Base-by-base conservation (phyloP, 2,888 invertebrate species). In the Melinopterus prodromus region DNA sequence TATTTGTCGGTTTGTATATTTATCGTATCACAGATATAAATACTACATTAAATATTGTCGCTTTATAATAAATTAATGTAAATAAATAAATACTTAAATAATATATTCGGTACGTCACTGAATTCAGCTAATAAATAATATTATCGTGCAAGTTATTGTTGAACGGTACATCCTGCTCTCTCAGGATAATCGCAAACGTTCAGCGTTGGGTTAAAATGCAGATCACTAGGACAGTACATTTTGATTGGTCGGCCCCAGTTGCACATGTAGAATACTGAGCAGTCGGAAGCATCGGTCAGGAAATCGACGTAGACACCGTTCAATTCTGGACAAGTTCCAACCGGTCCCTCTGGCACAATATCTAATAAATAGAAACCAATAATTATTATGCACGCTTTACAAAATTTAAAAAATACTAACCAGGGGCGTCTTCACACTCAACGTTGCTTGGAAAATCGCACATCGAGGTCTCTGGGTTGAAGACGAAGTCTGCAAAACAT, bases 101-200 rank as follows among this genome's bases (percentile, higher is more conserved):
- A 53, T 53, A 53, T 1, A 53, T 53, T 53, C 53, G 53, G 5
- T 53, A 2, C 53, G 1, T 12, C 53, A 12, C 5, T 12, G 53
- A 53, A 2, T 26, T 53, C 2, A 53, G 53, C 53, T 9, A 53
- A 9, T 9, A 7, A 53, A 53, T 53, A 53, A 53, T 12, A 12
- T 53, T 12, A 53, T 9, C 53, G 7, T 9, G 7, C 12, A 2
- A 7, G 53, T 53, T 12, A 53, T 12, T 53, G 53, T 53, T 53
- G 53, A 53, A 53, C 12, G 53, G 69, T 15, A 77, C 82, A 82
- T 70, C 79, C 75, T 7, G 82, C 79, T 53, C 75, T 75, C 35
- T 75, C 15, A 0, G 83, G 83, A 78, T 79, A 81, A 70, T 82
- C 83, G 16, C 83, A 83, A 38, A 71, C 71, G 6, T 80, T 80